Base-by-base conservation (phyloP, 2,797 vertebrate genomes). In the Protosalanx chinensis region DNA sequence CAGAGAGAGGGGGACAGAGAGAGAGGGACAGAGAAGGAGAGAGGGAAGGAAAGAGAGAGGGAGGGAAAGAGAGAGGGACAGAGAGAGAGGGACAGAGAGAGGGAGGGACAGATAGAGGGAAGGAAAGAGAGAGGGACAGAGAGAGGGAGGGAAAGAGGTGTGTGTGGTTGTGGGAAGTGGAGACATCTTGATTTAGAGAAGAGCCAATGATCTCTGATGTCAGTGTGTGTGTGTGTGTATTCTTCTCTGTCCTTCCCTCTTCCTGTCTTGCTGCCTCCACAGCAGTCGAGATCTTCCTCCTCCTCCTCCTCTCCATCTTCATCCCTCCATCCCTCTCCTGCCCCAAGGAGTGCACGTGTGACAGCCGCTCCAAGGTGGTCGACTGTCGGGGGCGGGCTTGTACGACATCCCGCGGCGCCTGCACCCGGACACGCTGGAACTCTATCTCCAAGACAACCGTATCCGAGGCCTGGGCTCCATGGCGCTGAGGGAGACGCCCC, bases 401-500 rank as follows among this genome's bases (percentile, higher is more conserved):
- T 93, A 91, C 7, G 94, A 96, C 75, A 90, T 98, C 79, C 98
- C 98, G 57, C 79, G 83, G 0, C 81, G 53, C 56, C 83, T 99
- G 49, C 93, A 95, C 71, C 82, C 92, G 5, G 93, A 94, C 83
- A 98, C 95, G 41, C 92, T 92, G 81, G 95, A 92, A 29, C 89
- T 99, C 0, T 90, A 94, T 84, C 79, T 99, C 64, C 96, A 98
- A 86, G 94, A 97, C 61, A 99, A 99, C 69, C 94, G 84, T 4
- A 96, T 99, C 83, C 89, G 91, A 75, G 93, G 92, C 65, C 90
- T 98, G 70, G 92, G 93, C 69, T 93, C 92, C 29, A 92, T 92
- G 64, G 91, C 94, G 32, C 97, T 99, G 83, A 87, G 87, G 67
- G 93, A 94, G 57, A 93, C 93, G 5, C 91, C 95, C 0, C 65